Evolutionary conservation across 2,113 vertebrate species (phyloP).

Genomic region (Prunella himalayana): DNA sequence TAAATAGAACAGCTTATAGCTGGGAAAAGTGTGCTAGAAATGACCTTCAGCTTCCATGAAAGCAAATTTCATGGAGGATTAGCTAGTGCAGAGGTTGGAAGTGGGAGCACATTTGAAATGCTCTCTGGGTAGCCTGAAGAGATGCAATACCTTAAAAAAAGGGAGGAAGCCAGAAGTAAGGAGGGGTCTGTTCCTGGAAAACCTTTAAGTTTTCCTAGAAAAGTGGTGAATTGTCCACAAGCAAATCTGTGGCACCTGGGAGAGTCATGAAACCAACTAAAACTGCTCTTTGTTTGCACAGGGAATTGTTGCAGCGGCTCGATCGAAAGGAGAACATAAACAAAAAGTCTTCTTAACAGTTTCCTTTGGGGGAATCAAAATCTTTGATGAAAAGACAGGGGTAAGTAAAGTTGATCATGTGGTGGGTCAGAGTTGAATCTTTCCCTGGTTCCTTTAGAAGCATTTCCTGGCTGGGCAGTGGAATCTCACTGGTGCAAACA

Average conservation of each 20-base stretch:
- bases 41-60: constrained; percentile 33
- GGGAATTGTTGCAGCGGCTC: constrained; percentile 90
- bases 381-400: constrained; percentile 98
- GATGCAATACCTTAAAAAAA: neutral
- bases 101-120: neutral
- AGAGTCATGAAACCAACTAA: neutral
- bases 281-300: constrained; percentile 67
- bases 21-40: neutral
- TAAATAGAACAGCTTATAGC: neutral
- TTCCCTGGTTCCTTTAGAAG: constrained; percentile 7
- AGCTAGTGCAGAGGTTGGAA: neutral
- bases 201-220: neutral
- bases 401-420: constrained; percentile 75
- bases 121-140: neutral
- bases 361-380: constrained; percentile 98
- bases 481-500: neutral
- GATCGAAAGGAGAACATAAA: constrained; percentile 98
- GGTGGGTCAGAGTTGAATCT: neutral
- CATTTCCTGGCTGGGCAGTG: neutral
- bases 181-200: neutral
- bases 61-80: constrained; percentile 37
- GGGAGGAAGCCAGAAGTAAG: neutral
- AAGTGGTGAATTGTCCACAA: neutral
- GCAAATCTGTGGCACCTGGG: neutral
- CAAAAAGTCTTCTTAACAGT: constrained; percentile 97